Conservation (phyloP, 2,113 vertebrate genomes). For the Amazona guildingii region DNA sequence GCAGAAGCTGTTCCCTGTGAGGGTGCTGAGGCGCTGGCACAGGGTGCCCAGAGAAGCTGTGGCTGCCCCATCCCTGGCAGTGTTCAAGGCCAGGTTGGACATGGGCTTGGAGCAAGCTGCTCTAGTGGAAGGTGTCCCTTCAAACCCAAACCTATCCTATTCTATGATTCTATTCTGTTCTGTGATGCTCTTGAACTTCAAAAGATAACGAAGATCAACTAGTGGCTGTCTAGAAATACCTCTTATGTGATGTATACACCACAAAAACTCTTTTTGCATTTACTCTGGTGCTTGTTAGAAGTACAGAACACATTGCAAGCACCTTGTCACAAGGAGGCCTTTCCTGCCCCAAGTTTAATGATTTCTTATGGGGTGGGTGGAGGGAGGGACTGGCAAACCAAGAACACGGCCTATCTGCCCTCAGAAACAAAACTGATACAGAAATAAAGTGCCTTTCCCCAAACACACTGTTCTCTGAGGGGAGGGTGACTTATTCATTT, state of each 20-base stretch:
- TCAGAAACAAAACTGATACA: not conserved
- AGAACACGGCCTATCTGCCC: not conserved
- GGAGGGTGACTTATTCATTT: not conserved
- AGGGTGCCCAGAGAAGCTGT: no score
- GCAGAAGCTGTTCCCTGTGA: no score
- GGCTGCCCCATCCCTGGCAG: no score
- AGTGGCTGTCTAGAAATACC: not conserved
- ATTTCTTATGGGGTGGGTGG: not conserved
- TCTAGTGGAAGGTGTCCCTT: not conserved
- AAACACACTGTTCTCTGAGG: not conserved
- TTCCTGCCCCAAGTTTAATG: not conserved
- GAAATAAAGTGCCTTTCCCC: fast-evolving
- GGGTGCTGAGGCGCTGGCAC: no score
- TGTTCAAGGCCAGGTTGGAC: no score
- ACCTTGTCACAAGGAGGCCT: not conserved
- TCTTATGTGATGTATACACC: not conserved
- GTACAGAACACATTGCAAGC: not conserved
- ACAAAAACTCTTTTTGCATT: not conserved
- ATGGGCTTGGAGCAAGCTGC: no score
- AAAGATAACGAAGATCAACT: not conserved
- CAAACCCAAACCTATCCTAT: not conserved
- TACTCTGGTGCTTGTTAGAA: not conserved
- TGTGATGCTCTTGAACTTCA: not conserved
- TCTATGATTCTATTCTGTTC: not conserved
- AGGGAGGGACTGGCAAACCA: not conserved